Evolutionary conservation across 2,888 invertebrate species (phyloP).

Genomic region (Coenonympha glycerion): DNA sequence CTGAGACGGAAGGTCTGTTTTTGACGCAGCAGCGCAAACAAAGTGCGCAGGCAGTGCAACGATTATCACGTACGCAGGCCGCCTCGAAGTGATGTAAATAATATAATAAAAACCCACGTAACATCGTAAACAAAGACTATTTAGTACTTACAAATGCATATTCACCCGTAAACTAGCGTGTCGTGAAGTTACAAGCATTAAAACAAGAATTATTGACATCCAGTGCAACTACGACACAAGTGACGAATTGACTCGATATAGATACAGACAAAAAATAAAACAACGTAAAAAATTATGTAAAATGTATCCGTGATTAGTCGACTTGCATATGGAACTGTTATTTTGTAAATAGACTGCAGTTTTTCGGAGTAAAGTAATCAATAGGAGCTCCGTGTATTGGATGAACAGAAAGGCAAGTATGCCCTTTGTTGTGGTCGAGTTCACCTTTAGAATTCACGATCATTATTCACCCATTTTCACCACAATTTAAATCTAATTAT

Average conservation of each 20-base stretch:
- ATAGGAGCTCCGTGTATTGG: constrained; percentile 66
- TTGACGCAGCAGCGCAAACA: constrained; percentile 71
- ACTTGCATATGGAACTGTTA: constrained; percentile 41
- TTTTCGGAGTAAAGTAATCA: constrained; percentile 53
- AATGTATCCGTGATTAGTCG: constrained; percentile 58
- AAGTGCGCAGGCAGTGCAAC: constrained; percentile 74
- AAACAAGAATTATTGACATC: constrained; percentile 46
- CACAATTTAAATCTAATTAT: background rate
- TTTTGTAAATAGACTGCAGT: constrained; percentile 46
- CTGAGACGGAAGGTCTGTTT: constrained; percentile 40
- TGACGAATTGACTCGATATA: constrained; percentile 52
- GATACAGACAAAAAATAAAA: constrained; percentile 7
- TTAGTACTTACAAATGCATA: constrained; percentile 39
- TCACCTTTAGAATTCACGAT: constrained; percentile 24
- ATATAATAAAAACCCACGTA: constrained; percentile 45
- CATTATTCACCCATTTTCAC: constrained; percentile 9
- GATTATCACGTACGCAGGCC: constrained; percentile 69
- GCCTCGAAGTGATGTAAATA: constrained; percentile 68
- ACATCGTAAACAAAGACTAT: constrained; percentile 55
- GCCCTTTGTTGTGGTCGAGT: constrained; percentile 37
- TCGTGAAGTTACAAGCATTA: constrained; percentile 53
- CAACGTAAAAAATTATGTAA: constrained; percentile 28
- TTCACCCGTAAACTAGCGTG: constrained; percentile 37
- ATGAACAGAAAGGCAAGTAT: constrained; percentile 73
- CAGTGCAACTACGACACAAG: constrained; percentile 63